A percentile compares a stretch with the other conserved stretches of the same genome.
Conservation (phyloP, 1,140 invertebrate genomes). For the Hyles euphorbiae region DNA sequence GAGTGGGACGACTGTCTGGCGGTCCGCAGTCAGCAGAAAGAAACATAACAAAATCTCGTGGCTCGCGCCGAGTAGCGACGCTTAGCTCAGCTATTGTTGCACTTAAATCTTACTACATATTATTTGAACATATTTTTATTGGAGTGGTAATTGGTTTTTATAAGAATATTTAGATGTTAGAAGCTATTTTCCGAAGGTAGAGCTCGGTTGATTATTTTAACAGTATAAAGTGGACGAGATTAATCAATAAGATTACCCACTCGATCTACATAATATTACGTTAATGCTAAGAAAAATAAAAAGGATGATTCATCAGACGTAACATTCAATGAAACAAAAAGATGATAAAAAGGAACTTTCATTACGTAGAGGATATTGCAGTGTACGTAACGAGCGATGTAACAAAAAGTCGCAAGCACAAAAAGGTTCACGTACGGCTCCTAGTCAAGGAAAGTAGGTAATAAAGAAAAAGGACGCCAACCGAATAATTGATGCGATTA, state of each 20-base stretch:
- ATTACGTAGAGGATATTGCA: neutral
- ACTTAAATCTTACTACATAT: constrained; percentile 5
- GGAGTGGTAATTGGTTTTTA: no score
- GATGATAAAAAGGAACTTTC: constrained; percentile 16
- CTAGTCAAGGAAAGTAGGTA: constrained; percentile 36
- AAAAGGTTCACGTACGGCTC: constrained; percentile 33
- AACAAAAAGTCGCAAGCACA: constrained; percentile 17
- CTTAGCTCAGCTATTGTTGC: constrained; percentile 12
- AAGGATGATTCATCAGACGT: no score
- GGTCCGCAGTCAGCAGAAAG: constrained; percentile 67
- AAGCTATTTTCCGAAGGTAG: no score
- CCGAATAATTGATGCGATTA: constrained; percentile 67
- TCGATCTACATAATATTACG: no score
- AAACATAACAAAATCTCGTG: constrained; percentile 48
- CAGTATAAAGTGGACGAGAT: no score
- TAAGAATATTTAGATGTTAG: no score
- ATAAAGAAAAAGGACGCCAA: constrained; percentile 60
- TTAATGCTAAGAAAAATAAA: no score
- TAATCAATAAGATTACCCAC: no score
- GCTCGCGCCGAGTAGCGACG: constrained; percentile 19
- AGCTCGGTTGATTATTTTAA: no score
- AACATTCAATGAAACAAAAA: neutral
- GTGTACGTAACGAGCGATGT: neutral
- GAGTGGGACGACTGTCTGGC: constrained; percentile 59
- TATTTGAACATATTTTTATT: no score